A percentile compares a stretch with the other conserved stretches of the same genome.
phyloP scores from a whole-genome alignment of 2,113 vertebrate species.

The Gallinago media region DNA sequence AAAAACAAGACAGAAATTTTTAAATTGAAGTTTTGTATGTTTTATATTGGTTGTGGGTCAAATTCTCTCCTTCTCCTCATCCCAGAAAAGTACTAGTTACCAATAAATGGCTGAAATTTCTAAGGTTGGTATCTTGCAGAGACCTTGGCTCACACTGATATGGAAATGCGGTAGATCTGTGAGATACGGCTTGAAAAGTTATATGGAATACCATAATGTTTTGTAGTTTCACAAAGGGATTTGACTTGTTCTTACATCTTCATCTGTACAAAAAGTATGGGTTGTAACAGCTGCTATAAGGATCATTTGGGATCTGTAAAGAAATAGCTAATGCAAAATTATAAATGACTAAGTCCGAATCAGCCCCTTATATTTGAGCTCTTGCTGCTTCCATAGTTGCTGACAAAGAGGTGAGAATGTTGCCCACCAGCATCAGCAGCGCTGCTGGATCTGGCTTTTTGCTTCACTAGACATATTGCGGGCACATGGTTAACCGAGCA shows the following conservation, averaged over 20 bases:
- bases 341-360: neutral
- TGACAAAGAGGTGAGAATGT: neutral
- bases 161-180: neutral
- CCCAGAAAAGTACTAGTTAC: neutral
- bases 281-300: neutral
- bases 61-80: neutral
- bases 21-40: neutral
- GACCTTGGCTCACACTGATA: neutral
- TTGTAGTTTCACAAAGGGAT: neutral
- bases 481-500: neutral
- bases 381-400: neutral
- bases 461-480: neutral
- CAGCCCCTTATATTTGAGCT: neutral
- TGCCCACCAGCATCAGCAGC: neutral
- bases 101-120: neutral
- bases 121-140: neutral
- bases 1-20: neutral
- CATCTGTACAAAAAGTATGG: neutral
- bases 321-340: neutral
- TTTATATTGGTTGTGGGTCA: neutral
- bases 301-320: neutral
- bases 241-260: neutral
- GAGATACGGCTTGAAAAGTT: neutral
- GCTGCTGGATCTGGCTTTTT: too few relatives aligned
- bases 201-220: neutral